Conservation (phyloP, 2,113 vertebrate species). For the Larimichthys crocea region DNA sequence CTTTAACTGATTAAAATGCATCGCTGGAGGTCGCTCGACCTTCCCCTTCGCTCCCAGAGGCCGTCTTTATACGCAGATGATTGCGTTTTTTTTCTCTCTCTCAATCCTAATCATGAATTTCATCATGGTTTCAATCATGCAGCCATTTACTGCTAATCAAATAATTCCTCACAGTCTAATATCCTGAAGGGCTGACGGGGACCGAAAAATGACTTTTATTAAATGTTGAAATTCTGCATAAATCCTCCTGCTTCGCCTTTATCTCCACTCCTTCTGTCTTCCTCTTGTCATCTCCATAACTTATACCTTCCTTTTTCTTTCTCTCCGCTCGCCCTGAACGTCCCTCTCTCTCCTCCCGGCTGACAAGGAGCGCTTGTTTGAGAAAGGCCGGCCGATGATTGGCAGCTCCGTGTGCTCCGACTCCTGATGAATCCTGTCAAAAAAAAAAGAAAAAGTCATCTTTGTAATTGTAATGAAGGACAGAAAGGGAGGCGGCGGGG, state of each 20-base stretch:
- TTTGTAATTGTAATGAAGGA: conserved; percentile 39
- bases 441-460: background rate
- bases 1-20: conserved; percentile 26
- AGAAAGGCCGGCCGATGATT: conserved; percentile 50
- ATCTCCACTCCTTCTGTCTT: no score
- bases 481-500: conserved; percentile 5
- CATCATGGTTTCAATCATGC: conserved; percentile 41
- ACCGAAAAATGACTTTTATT: conserved; percentile 41
- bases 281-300: background rate
- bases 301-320: background rate
- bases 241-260: conserved; percentile 12
- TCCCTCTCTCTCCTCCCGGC: background rate
- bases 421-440: conserved; percentile 41
- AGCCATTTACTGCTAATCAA: conserved; percentile 45
- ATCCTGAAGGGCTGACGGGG: conserved; percentile 37
- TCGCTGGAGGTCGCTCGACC: conserved; percentile 23
- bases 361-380: conserved; percentile 9
- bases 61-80: background rate
- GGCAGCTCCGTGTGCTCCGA: conserved; percentile 18
- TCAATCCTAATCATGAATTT: conserved; percentile 19
- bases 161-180: conserved; percentile 33
- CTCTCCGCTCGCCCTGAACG: background rate
- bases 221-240: conserved; percentile 36
- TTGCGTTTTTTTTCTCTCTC: conserved; percentile 3
- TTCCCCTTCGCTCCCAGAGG: conserved; percentile 1